phyloP scores from a whole-genome alignment of 2,797 vertebrate genomes.

The Darevskia nairensis region DNA sequence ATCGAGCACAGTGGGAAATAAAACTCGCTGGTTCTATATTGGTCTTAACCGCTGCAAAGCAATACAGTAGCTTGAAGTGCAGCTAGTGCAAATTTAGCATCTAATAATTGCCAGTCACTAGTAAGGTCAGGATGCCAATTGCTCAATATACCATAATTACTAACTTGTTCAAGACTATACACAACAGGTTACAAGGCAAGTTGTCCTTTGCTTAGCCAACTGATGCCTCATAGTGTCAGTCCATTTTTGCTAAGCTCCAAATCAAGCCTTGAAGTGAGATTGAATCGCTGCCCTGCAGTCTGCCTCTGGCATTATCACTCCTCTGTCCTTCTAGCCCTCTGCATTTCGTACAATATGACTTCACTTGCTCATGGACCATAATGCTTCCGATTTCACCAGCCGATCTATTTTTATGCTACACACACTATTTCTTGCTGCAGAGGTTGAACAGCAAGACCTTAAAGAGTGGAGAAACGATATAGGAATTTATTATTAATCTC shows the following conservation, averaged over 20 bases:
- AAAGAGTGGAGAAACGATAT: not conserved
- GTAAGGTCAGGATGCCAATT: not conserved
- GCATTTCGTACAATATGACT: not conserved
- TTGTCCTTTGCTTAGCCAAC: not conserved
- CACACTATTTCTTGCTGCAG: not conserved
- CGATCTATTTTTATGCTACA: not conserved
- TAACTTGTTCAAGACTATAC: not conserved
- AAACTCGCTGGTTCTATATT: not conserved
- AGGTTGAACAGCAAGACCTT: not conserved
- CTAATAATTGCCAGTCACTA: not conserved
- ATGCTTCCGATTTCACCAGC: not conserved
- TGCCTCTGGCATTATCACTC: not conserved
- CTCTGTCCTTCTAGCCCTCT: not conserved
- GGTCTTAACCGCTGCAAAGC: not conserved
- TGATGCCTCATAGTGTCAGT: not conserved
- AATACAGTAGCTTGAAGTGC: not conserved
- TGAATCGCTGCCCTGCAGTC: not conserved
- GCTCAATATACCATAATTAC: not conserved
- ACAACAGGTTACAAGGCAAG: not conserved
- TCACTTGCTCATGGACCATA: not conserved
- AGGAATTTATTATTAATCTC: conserved; percentile 1
- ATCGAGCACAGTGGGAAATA: not conserved
- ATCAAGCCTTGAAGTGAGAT: not conserved
- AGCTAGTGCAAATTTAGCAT: not conserved
- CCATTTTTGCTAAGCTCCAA: not conserved